phyloP scores from a whole-genome alignment of 1,140 invertebrate genomes.

The Yoshiicerus persimilis region DNA sequence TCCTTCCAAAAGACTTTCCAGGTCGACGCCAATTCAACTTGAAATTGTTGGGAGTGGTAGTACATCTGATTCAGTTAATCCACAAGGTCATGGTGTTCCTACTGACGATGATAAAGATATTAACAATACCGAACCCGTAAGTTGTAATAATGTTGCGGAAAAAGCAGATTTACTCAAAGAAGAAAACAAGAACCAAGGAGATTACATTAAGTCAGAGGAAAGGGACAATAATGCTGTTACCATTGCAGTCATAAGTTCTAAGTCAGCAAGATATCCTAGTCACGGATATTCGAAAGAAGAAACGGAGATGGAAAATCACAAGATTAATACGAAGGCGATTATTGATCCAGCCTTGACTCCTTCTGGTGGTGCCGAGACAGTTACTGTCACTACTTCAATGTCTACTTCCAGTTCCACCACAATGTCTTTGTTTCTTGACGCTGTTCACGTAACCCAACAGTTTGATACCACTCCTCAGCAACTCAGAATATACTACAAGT shows the following conservation, averaged over 20 bases:
- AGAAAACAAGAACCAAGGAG: background rate
- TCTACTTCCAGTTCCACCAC: background rate
- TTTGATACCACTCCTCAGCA: background rate
- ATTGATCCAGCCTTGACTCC: background rate
- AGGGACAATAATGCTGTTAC: background rate
- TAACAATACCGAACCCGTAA: background rate
- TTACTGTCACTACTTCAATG: background rate
- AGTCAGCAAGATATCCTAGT: background rate
- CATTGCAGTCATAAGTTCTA: background rate
- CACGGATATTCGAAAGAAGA: background rate
- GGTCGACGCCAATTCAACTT: background rate
- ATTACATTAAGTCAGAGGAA: background rate
- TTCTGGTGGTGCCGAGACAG: background rate
- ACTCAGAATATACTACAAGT: slow-evolving; percentile 13
- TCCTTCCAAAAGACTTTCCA: background rate
- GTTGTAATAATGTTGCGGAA: background rate
- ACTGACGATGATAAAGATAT: background rate
- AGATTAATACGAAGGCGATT: background rate
- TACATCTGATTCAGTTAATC: background rate
- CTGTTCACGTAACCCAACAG: background rate
- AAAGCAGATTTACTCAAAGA: background rate
- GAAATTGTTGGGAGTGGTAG: background rate
- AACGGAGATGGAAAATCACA: background rate
- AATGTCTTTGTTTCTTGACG: background rate
- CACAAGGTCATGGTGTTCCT: background rate